These are phyloP conservation scores for Proales similis DNA, from an alignment of 1,140 invertebrate species.

Conservation along the genomic window DNA sequence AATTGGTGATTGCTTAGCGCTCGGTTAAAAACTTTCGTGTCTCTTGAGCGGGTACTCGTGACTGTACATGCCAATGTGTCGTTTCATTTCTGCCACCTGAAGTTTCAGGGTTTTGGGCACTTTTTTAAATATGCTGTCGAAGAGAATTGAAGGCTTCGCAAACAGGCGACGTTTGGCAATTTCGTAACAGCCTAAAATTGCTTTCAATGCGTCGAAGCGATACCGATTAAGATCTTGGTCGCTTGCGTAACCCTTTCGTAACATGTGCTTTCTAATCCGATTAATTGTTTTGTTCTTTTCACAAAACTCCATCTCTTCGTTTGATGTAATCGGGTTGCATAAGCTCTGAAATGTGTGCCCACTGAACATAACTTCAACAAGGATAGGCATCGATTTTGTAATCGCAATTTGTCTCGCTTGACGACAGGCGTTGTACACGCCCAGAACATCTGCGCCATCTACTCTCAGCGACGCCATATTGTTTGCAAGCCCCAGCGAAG, in stretches of 20 bases:
- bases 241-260: conserved; percentile 19
- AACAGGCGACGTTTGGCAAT: conserved; percentile 7
- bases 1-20: too few species aligned
- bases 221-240: conserved; percentile 1
- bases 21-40: too few species aligned
- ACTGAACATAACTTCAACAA: conserved; percentile 95
- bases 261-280: conserved; percentile 71
- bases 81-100: conserved; percentile 17
- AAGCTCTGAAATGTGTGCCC: too few species aligned
- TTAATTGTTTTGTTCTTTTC: conserved; percentile 67
- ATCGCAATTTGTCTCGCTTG: conserved; percentile 70
- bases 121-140: conserved; percentile 27
- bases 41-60: conserved; percentile 21
- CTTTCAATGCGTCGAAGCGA: conserved; percentile 1
- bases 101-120: conserved; percentile 4
- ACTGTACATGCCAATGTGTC: conserved; percentile 35
- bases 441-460: conserved; percentile 93
- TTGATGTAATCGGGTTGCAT: conserved; percentile 95
- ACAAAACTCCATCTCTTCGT: conserved; percentile 81
- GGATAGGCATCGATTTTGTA: conserved; percentile 72
- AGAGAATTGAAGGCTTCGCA: conserved; percentile 5
- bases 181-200: conserved; percentile 25
- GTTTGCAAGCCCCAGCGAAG: conserved; percentile 75
- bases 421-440: conserved; percentile 82
- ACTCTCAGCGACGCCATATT: conserved; percentile 84